Percentiles rank a stretch among this genome's conserved stretches.
phyloP scores from a whole-genome alignment of 1,140 invertebrate genomes.

The Drosophila insularis region DNA sequence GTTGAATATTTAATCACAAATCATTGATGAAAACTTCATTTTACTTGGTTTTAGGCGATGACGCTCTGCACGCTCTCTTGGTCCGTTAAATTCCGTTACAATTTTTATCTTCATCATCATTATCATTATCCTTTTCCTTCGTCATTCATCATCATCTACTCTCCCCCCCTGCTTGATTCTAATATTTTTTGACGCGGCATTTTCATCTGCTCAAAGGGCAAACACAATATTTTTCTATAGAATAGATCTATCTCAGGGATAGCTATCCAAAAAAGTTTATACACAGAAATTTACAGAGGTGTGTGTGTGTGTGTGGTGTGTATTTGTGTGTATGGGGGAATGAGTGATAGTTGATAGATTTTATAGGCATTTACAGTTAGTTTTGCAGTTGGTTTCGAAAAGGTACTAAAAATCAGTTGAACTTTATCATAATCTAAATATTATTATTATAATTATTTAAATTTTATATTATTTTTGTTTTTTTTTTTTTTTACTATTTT shows the following conservation, averaged over 20 bases:
- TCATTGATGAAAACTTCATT: constrained; percentile 81
- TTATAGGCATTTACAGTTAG: constrained; percentile 65
- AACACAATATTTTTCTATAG: constrained; percentile 9
- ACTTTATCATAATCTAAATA: constrained; percentile 65
- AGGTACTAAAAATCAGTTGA: constrained; percentile 79
- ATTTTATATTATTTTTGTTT: constrained; percentile 30
- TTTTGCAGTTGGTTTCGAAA: constrained; percentile 54
- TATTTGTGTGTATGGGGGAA: background rate
- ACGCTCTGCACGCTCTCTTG: constrained; percentile 78
- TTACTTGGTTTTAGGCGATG: constrained; percentile 77
- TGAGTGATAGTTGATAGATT: constrained; percentile 24
- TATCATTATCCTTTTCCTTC: constrained; percentile 4
- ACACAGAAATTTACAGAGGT: constrained; percentile 76
- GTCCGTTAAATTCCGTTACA: constrained; percentile 79
- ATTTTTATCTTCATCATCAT: constrained; percentile 61
- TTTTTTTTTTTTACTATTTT: constrained; percentile 17
- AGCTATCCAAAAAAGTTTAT: constrained; percentile 54
- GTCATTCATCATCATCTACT: constrained; percentile 8
- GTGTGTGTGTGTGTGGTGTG: constrained; percentile 5
- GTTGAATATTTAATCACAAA: constrained; percentile 81
- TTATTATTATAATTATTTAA: constrained; percentile 40
- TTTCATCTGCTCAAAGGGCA: constrained; percentile 42
- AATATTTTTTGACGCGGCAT: constrained; percentile 50
- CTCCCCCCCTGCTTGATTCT: constrained; percentile 37
- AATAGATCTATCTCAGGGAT: constrained; percentile 48